Conservation (phyloP, 2,888 invertebrate species). For the Agapostemon virescens region DNA sequence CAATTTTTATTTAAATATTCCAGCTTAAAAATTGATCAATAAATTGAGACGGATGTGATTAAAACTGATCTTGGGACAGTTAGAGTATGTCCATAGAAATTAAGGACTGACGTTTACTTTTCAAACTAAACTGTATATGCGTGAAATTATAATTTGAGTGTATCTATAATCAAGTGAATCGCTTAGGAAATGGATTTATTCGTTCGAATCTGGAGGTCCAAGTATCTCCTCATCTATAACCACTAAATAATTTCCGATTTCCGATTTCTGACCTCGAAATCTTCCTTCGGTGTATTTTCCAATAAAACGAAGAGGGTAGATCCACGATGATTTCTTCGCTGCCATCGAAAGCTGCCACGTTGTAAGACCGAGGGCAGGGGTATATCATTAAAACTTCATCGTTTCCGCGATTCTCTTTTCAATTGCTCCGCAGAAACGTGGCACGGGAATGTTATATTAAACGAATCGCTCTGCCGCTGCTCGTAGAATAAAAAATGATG, state of each 20-base stretch:
- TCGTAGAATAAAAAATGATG: constrained; percentile 33
- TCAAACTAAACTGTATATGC: too few species aligned
- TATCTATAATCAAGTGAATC: too few species aligned
- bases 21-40: too few species aligned
- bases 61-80: too few species aligned
- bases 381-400: constrained; percentile 55
- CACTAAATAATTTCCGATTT: not conserved
- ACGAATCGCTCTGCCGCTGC: constrained; percentile 37
- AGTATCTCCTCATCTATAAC: too few species aligned
- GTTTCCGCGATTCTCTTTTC: constrained; percentile 44
- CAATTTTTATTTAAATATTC: too few species aligned
- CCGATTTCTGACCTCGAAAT: not conserved
- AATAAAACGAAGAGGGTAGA: not conserved
- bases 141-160: too few species aligned
- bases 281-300: not conserved
- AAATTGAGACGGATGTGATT: too few species aligned
- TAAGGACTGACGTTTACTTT: too few species aligned
- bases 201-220: too few species aligned
- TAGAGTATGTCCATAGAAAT: too few species aligned
- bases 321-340: not conserved
- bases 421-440: constrained; percentile 30
- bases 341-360: not conserved
- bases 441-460: constrained; percentile 46
- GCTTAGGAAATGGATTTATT: too few species aligned
- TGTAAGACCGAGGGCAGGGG: constrained; percentile 4